These are phyloP conservation scores for Rhagophthalmus giganteus DNA, from an alignment of 2,888 invertebrate genomes.

Conservation along the genomic window DNA sequence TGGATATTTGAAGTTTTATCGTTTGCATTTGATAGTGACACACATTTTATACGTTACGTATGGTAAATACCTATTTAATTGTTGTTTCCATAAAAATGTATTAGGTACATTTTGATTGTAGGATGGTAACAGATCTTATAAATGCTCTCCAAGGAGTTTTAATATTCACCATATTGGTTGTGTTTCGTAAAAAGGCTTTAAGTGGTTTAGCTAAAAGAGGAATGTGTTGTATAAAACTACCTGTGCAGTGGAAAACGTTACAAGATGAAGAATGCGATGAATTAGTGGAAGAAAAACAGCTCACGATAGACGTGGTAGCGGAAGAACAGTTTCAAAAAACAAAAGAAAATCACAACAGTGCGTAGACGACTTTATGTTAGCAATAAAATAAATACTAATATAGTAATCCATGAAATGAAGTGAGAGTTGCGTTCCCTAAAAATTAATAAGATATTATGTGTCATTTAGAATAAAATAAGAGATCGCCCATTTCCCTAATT, in stretches of 20 bases:
- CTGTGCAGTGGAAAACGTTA: slow-evolving; percentile 49
- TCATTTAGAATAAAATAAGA: too few relatives aligned
- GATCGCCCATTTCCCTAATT: too few relatives aligned
- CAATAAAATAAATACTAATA: too few relatives aligned
- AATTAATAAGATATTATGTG: too few relatives aligned
- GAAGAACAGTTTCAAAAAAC: slow-evolving; percentile 10
- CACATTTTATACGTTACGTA: slow-evolving; percentile 36
- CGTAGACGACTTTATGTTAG: too few relatives aligned
- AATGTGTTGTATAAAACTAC: slow-evolving; percentile 41
- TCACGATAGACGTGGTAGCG: slow-evolving; percentile 3
- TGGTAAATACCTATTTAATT: too few relatives aligned
- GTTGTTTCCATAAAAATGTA: too few relatives aligned
- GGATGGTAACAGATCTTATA: slow-evolving; percentile 62
- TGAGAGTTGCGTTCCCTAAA: too few relatives aligned
- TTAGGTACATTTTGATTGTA: too few relatives aligned
- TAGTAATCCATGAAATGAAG: too few relatives aligned
- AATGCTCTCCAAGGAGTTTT: slow-evolving; percentile 66
- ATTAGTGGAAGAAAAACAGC: slow-evolving; percentile 44
- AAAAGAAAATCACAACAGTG: slow-evolving; percentile 13
- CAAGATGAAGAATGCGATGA: slow-evolving; percentile 59
- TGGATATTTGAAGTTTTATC: slow-evolving; percentile 72
- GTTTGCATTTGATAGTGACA: slow-evolving; percentile 36
- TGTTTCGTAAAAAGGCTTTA: slow-evolving; percentile 60
- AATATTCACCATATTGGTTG: slow-evolving; percentile 64
- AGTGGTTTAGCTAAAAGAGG: slow-evolving; percentile 58